Evolutionary conservation across 2,888 invertebrate genomes (phyloP), one percentile per base, ranked within the genome.

Genomic region (Tetropium fuscum): DNA sequence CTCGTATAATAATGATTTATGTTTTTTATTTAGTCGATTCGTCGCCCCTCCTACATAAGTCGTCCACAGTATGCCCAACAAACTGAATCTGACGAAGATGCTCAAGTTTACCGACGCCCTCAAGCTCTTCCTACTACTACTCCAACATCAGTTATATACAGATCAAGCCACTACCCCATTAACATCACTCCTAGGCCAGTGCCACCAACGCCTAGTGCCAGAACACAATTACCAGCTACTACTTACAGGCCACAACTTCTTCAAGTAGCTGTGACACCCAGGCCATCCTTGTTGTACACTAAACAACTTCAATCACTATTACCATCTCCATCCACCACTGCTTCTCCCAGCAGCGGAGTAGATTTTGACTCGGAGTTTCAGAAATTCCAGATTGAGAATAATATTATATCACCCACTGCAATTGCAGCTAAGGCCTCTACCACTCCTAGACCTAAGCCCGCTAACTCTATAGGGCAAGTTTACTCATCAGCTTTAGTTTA

Each of bases 401-500:
- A 87, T 73, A 78, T 83, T 60, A 85, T 81, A 65, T 83, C 85
- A 64, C 85, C 84, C 58, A 86, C 87, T 53, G 87, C 83, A 51
- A 73, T 80, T n/a, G 20, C 61, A 59, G 69, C 79, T 75, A 30
- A 58, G 62, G 69, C 78, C 75, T 65, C 73, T 2, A 77, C 83
- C 0, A 84, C 83, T 68, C 72, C 81, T 30, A 63, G 58, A 38
- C 22, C 65, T 1, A 56, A 58, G 25, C 76, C 81, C 18, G 80
- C 84, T 34, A 73, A 75, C 18, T 59, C 72, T 53, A 60, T 71
- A 18, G 84, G 85, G 22, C 90, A 91, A 57, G 85, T 92, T 53
- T 93, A 92, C 80, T 90, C 91, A 45, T 91, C 92, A 15, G 91
- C 92, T 75, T 82, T 93, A 20, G 86, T 92, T 0, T 93, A 86